Evolutionary conservation across 2,797 vertebrate species (phyloP).

Genomic region (Lepidocolaptes lacrymiger): DNA sequence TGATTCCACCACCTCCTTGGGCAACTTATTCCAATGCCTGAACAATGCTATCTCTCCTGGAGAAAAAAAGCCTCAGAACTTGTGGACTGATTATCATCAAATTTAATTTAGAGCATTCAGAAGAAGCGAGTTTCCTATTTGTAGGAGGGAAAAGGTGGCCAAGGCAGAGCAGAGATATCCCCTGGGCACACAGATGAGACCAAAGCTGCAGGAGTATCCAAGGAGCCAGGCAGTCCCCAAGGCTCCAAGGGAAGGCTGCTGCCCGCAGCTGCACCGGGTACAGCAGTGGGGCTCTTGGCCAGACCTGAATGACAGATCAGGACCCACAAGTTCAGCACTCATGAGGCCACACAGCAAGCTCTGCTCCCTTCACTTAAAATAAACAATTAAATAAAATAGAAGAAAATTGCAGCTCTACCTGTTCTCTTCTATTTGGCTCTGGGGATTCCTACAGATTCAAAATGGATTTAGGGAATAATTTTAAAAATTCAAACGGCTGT

Average conservation of each 20-base stretch:
- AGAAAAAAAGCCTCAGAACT: background rate
- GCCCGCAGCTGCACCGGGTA: fast-evolving
- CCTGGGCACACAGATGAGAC: background rate
- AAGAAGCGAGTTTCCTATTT: background rate
- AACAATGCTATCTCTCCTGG: background rate
- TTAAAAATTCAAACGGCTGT: constrained; percentile 2
- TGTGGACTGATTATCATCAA: background rate
- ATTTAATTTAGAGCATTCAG: background rate
- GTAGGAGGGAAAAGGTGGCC: background rate
- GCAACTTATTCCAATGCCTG: background rate
- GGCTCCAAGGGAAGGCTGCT: background rate
- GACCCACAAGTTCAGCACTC: background rate
- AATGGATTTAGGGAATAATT: constrained; percentile 31
- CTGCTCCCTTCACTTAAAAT: background rate
- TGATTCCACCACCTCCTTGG: background rate
- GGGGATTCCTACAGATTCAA: background rate
- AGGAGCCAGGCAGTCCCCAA: background rate
- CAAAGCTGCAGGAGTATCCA: background rate
- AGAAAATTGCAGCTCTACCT: background rate
- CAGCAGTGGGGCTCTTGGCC: fast-evolving
- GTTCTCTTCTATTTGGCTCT: background rate
- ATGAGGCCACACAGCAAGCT: background rate
- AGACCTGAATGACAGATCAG: background rate
- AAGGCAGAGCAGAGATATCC: background rate
- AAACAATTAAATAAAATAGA: background rate